phyloP scores from a whole-genome alignment of 2,113 vertebrate species.

The Ailuropoda melanoleuca region DNA sequence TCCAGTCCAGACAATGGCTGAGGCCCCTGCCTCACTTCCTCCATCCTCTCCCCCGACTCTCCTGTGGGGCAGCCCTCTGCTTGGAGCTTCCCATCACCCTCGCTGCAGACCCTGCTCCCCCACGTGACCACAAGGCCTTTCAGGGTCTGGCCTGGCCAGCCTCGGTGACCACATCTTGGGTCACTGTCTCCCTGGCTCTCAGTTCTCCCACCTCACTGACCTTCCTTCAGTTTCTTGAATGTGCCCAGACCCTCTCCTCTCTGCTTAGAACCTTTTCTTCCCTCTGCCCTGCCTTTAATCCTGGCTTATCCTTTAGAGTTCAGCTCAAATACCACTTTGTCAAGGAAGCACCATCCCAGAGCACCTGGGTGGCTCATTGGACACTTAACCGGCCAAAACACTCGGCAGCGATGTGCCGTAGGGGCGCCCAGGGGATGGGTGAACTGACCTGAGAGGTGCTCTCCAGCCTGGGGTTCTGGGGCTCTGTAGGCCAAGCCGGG shows the following conservation, averaged over 20 bases:
- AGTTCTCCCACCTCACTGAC: background rate
- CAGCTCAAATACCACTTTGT: background rate
- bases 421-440: no score
- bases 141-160: background rate
- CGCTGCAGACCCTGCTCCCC: background rate
- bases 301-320: background rate
- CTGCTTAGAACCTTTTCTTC: background rate
- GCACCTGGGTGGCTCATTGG: background rate
- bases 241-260: background rate
- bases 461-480: background rate
- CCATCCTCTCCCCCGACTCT: rapidly evolving
- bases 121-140: rapidly evolving
- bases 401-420: background rate
- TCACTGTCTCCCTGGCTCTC: background rate
- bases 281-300: background rate
- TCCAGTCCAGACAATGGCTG: background rate
- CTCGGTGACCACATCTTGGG: background rate
- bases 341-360: background rate
- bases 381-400: background rate
- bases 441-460: background rate
- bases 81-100: background rate
- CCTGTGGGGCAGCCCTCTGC: background rate
- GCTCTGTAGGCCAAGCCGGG: rapidly evolving
- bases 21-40: background rate
- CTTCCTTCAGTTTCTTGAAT: background rate